A percentile compares a stretch with the other conserved stretches of the same genome.
These are phyloP conservation scores for Cataglyphis livida DNA, from an alignment of 2,888 invertebrate species.

Conservation along the genomic window DNA sequence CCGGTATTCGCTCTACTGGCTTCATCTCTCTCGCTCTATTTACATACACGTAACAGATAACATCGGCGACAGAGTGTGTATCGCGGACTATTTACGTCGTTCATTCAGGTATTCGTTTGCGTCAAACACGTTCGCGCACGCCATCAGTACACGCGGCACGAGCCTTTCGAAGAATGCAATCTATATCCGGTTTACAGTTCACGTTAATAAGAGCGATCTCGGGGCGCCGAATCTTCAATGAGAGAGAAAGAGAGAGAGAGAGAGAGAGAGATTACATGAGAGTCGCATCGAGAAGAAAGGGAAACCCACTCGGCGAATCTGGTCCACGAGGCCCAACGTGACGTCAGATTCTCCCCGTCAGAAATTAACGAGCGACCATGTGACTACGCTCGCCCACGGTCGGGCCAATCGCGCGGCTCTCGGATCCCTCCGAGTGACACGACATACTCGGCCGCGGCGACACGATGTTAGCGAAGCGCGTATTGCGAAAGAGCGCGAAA, in stretches of 20 bases:
- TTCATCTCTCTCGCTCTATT: conserved; percentile 52
- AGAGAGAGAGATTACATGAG: background rate
- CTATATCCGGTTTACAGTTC: conserved; percentile 70
- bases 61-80: conserved; percentile 36
- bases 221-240: conserved; percentile 60
- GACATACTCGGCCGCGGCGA: conserved; percentile 56
- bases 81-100: conserved; percentile 45
- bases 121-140: conserved; percentile 22
- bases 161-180: conserved; percentile 65
- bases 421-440: conserved; percentile 67
- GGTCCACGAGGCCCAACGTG: conserved; percentile 69
- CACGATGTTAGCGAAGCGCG: conserved; percentile 68
- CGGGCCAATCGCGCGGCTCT: conserved; percentile 66
- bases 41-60: conserved; percentile 51
- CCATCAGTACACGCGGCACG: conserved; percentile 35
- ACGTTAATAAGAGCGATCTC: conserved; percentile 55
- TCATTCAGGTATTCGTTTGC: conserved; percentile 51
- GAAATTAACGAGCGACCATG: conserved; percentile 73
- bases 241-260: background rate
- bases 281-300: conserved; percentile 67
- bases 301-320: conserved; percentile 70
- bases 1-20: conserved; percentile 35
- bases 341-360: conserved; percentile 73
- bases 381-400: conserved; percentile 67
- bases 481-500: conserved; percentile 66